These are phyloP conservation scores for Gryllus bimaculatus DNA, from an alignment of 1,140 invertebrate genomes.

Conservation along the genomic window DNA sequence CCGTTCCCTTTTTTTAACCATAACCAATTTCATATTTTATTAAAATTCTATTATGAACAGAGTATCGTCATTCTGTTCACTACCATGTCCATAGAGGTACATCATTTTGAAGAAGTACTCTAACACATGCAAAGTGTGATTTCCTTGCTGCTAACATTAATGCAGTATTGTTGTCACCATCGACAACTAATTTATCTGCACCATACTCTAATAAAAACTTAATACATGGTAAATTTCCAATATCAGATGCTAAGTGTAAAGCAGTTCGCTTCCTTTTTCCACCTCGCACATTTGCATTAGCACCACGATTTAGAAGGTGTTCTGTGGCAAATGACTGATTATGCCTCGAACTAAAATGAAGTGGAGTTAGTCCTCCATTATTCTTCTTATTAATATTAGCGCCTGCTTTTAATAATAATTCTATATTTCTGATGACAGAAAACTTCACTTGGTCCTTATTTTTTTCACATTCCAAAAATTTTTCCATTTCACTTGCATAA, in stretches of 20 bases:
- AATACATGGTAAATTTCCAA: neutral
- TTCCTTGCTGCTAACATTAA: neutral
- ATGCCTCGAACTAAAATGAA: neutral
- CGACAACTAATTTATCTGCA: neutral
- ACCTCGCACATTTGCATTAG: neutral
- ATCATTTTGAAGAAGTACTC: neutral
- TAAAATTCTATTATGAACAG: neutral
- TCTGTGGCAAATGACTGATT: neutral
- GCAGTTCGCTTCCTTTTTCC: neutral
- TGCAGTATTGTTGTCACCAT: neutral
- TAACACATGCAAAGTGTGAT: neutral
- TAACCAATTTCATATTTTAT: too few species aligned
- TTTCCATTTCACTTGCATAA: neutral
- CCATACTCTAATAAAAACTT: neutral
- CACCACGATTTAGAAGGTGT: neutral
- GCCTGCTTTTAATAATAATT: neutral
- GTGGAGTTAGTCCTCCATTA: neutral
- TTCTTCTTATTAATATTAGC: neutral
- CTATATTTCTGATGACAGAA: neutral
- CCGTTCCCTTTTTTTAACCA: too few species aligned
- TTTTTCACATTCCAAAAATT: too few species aligned
- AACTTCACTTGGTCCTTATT: too few species aligned
- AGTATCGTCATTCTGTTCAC: neutral
- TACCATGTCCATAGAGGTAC: neutral
- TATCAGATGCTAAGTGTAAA: neutral